phyloP scores from a whole-genome alignment of 2,888 invertebrate genomes.

The Philonicus albiceps region DNA sequence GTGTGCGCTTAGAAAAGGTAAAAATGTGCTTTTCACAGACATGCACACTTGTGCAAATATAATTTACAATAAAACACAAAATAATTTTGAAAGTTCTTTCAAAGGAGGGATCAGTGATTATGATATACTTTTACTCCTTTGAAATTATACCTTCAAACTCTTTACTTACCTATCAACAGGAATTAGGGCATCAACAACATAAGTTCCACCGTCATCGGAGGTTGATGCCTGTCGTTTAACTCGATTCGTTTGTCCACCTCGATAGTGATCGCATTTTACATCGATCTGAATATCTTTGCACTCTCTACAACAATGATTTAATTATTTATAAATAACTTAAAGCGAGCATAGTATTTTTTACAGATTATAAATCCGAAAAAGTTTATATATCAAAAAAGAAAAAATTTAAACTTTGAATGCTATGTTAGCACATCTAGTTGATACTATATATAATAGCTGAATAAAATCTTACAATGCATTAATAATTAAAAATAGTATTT shows the following conservation, averaged over 20 bases:
- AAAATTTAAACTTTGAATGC: too few relatives aligned
- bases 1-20: conserved; percentile 14
- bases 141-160: background rate
- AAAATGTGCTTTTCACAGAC: conserved; percentile 22
- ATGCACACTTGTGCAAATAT: conserved; percentile 27
- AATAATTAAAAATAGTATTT: too few relatives aligned
- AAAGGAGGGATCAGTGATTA: background rate
- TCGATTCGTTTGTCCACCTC: conserved; percentile 66
- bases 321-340: conserved; percentile 52
- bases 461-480: too few relatives aligned
- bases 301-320: conserved; percentile 71
- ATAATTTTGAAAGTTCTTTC: background rate
- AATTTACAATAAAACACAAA: background rate
- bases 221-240: conserved; percentile 68
- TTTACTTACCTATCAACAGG: conserved; percentile 85
- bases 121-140: background rate
- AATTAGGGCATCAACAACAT: conserved; percentile 81
- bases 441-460: too few relatives aligned
- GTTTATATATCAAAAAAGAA: too few relatives aligned
- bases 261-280: conserved; percentile 88
- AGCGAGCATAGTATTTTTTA: too few relatives aligned
- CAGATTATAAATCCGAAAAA: too few relatives aligned
- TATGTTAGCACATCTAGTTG: too few relatives aligned
- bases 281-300: conserved; percentile 91
- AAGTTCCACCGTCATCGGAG: conserved; percentile 77